Evolutionary conservation across 1,140 invertebrate species (phyloP), one percentile per base, ranked within the genome.

Genomic region (Zaprionus capensis): DNA sequence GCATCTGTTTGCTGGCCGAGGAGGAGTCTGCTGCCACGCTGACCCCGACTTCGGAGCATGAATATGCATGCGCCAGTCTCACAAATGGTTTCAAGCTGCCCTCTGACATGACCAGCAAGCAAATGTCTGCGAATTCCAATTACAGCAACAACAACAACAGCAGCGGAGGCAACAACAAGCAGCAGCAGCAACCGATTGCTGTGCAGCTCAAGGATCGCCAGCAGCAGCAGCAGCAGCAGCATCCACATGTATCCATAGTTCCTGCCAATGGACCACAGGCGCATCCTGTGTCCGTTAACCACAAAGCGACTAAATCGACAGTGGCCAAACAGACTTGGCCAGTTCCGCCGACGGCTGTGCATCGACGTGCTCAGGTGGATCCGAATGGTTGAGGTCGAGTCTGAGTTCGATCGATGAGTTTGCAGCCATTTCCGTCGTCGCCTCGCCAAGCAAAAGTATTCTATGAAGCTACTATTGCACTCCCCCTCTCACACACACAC

Each of bases 1-100:
- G 87, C n/a, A 92, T 92, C 55, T 92, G 91, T 59, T 51, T 92
- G 67, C 76, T 92, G 51, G 91, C 91, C 63, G 91, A 92, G 61
- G 91, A 92, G 69, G 91, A 92, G 62, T 82, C 91, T 24, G 91
- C 91, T 6, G 91, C 91, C 36, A 92, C 91, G 5, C 56, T 91
- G 55, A 92, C 91, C 24, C 91, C 91, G 24, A 92, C 91, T 7
- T 91, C 91, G 44, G 91, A 92, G 66, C 68, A 81, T 6, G 91
- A 91, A 17, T 87, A 83, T 67, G 83, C 78, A 36, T 69, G 76
- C 56, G 78, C 76, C 34, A 78, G 79, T 15, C 56, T 92, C 24
- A 92, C 76, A 26, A 92, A 92, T 62, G 91, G 91, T 78, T 92
- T 81, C 75, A 85, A 82, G 61, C 70, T 85, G 76, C 85, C 81